phyloP scores from a whole-genome alignment of 2,113 vertebrate genomes.

The Callaeas wilsoni region DNA sequence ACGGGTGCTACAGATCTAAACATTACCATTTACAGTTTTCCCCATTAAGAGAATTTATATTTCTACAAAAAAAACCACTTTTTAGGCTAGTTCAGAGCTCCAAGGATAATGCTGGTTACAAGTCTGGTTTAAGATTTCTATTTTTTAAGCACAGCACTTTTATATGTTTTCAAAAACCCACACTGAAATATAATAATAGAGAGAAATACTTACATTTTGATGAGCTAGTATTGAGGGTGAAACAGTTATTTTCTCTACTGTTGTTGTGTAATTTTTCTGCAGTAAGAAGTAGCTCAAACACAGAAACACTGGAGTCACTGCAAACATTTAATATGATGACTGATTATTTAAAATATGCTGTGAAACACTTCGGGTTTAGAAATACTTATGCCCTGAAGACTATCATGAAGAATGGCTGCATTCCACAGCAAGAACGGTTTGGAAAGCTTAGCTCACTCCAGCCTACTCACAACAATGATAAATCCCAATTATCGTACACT shows the following conservation, averaged over 20 bases:
- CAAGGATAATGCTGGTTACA: not conserved
- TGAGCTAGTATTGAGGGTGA: not conserved
- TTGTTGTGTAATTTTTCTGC: conserved; percentile 43
- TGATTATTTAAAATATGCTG: conserved; percentile 68
- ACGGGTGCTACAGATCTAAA: not conserved
- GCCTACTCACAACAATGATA: conserved; percentile 35
- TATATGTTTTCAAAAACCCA: not conserved
- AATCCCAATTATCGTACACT: not conserved
- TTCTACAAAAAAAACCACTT: not conserved
- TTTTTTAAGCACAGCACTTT: not conserved
- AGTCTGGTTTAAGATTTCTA: not conserved
- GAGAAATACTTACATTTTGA: not conserved
- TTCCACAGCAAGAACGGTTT: conserved; percentile 72
- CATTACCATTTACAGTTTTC: not conserved
- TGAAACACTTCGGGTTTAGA: conserved; percentile 71
- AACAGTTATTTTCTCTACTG: conserved; percentile 8
- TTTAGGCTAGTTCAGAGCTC: not conserved
- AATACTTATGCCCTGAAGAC: conserved; percentile 72
- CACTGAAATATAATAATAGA: not conserved
- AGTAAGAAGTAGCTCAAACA: conserved; percentile 64
- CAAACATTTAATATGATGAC: conserved; percentile 63
- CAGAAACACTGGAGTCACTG: conserved; percentile 57
- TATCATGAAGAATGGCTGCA: conserved; percentile 66
- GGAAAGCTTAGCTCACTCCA: conserved; percentile 46
- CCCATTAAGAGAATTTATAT: not conserved